These are phyloP conservation scores for Pluvialis apricaria DNA, from an alignment of 2,113 vertebrate genomes.

Conservation along the genomic window DNA sequence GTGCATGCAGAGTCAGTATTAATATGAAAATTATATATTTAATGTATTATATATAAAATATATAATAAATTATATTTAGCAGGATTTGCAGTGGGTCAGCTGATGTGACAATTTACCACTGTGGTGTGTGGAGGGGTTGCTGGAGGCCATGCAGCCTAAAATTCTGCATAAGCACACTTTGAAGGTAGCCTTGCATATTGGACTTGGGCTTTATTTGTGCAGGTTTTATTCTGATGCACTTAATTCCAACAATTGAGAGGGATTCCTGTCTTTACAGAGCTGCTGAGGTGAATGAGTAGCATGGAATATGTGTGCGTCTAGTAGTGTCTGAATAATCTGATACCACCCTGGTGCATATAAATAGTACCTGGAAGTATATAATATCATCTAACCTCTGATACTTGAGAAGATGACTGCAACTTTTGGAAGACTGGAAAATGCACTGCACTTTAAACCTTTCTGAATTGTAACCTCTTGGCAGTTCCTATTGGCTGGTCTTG, in stretches of 20 bases:
- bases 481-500: background rate
- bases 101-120: fast-evolving
- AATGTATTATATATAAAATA: too few species aligned
- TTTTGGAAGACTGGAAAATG: background rate
- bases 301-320: background rate
- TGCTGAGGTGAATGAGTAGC: background rate
- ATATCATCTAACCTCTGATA: background rate
- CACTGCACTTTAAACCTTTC: background rate
- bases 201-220: background rate
- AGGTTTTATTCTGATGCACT: background rate
- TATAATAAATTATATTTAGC: too few species aligned
- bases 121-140: background rate
- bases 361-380: background rate
- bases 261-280: background rate
- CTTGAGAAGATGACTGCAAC: background rate
- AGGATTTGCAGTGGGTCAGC: background rate
- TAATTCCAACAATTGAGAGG: background rate
- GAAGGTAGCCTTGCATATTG: background rate
- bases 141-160: background rate
- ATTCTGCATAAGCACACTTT: background rate
- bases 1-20: background rate
- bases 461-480: background rate
- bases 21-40: background rate
- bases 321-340: background rate
- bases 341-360: background rate